phyloP scores from a whole-genome alignment of 2,797 vertebrate species.

The Pseudochromis fuscus region DNA sequence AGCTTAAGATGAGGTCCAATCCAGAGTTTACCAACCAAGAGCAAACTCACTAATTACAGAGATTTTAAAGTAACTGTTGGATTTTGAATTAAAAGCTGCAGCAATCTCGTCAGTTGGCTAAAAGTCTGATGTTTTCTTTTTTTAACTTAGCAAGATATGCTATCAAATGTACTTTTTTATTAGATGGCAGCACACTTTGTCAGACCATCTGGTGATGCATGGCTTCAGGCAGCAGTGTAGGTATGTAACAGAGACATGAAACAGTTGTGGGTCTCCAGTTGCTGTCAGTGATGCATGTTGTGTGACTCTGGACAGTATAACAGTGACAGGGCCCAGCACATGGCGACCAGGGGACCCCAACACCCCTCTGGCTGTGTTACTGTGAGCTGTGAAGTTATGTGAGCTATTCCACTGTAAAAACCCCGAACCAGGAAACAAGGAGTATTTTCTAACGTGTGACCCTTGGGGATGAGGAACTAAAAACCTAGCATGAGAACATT shows the following conservation, averaged over 20 bases:
- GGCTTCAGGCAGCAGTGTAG: conserved; percentile 14
- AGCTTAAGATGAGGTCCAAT: too few relatives aligned
- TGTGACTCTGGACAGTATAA: conserved; percentile 46
- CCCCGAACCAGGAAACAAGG: conserved; percentile 44
- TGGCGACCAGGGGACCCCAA: conserved; percentile 39
- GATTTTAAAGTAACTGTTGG: too few relatives aligned
- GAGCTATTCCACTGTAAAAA: conserved; percentile 72
- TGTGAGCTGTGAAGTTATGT: conserved; percentile 63
- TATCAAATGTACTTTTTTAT: too few relatives aligned
- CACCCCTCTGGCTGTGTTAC: conserved; percentile 53
- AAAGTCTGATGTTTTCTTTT: not conserved
- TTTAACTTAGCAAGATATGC: not conserved
- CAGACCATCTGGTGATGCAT: conserved; percentile 28
- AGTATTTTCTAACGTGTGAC: conserved; percentile 47
- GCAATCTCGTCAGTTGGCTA: too few relatives aligned
- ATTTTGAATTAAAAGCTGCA: too few relatives aligned
- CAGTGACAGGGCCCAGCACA: conserved; percentile 60
- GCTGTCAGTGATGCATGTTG: conserved; percentile 20
- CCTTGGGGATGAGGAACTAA: conserved; percentile 28
- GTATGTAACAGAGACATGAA: conserved; percentile 26
- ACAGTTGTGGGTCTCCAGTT: conserved; percentile 58
- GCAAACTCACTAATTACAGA: too few relatives aligned
- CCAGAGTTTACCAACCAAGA: too few relatives aligned
- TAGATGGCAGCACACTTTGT: not conserved
- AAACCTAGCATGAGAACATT: conserved; percentile 43